A percentile compares a stretch with the other conserved stretches of the same genome.
These are phyloP conservation scores for Oppia nitens DNA, from an alignment of 1,140 invertebrate genomes.

Conservation along the genomic window DNA sequence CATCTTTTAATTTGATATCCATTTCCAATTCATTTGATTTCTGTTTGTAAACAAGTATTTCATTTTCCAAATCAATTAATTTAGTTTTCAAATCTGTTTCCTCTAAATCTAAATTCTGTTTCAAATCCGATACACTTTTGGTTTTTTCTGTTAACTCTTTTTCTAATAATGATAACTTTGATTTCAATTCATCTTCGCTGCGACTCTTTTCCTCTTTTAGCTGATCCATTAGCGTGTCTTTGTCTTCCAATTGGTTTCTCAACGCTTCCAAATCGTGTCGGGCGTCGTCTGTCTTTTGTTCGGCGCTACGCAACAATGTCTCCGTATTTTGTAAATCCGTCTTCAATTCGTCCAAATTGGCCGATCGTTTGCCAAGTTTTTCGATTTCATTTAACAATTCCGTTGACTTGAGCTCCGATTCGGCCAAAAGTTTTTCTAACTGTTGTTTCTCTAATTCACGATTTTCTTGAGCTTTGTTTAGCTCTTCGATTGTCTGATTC, in stretches of 20 bases:
- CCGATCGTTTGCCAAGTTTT: background rate
- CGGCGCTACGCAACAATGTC: background rate
- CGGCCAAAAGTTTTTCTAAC: background rate
- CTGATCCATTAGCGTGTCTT: slow-evolving; percentile 1
- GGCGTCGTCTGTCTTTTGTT: background rate
- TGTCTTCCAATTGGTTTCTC: slow-evolving; percentile 2
- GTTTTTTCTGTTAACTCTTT: background rate
- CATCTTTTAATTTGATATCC: background rate
- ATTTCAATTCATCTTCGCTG: background rate
- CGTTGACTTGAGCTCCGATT: background rate
- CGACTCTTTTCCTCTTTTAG: background rate
- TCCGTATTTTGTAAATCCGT: background rate
- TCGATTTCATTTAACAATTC: slow-evolving; percentile 1
- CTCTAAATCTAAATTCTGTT: slow-evolving; percentile 6
- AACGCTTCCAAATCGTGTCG: background rate
- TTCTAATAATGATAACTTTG: too few relatives aligned
- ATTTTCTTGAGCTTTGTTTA: background rate
- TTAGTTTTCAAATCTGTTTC: slow-evolving; percentile 3
- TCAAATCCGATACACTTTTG: background rate
- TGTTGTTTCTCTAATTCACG: background rate
- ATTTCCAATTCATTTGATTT: background rate
- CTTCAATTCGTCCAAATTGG: background rate
- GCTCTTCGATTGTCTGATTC: slow-evolving; percentile 10
- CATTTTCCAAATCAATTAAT: background rate
- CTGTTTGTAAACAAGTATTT: background rate